Evolutionary conservation across 2,888 invertebrate genomes (phyloP), one percentile per base, ranked within the genome.

Genomic region (Chydorus sphaericus): DNA sequence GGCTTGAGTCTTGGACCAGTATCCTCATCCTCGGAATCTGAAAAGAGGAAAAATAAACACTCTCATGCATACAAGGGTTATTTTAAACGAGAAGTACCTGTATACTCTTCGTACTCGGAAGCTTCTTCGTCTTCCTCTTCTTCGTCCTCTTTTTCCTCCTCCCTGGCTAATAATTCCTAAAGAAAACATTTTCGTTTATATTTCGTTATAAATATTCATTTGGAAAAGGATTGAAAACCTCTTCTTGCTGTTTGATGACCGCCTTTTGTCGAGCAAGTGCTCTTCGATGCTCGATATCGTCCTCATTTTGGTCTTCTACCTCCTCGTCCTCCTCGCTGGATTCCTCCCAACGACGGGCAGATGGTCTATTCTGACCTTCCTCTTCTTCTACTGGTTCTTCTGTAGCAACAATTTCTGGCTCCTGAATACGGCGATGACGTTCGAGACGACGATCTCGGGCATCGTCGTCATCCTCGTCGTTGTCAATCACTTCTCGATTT

Each of bases 1-100:
- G 94, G 96, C 66, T 94, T 96, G 8, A 96, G 77, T 56, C 94
- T 74, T 0, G 93, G 92, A 6, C 89, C 89, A 57, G 86, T 84
- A 66, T 93, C 93, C 69, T 89, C 89, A 68, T 90, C 66, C 68
- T 90, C 66, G 88, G 87, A 87, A 69, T 89, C 89, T 30, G 67
- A 56, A 30, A 60, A 44, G 16, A 33, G 8, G 50, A 57, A 52
- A 30, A 26, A 52, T 16, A 57, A 48, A 49, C 39, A 10, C 36
- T 11, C n/a, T n/a, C 14, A 16, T 39, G 61, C 3, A 70, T 33
- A 20, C 28, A 16, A 14, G 18, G 23, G 11, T 58, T 38, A 10
- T 20, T 52, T 30, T 18, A n/a, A 23, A 53, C 33, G 60, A 61
- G 60, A 28, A 33, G 58, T 57, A 69, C 69, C 71, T 56, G 86